phyloP scores from a whole-genome alignment of 2,113 vertebrate genomes.

The Hyla sarda region DNA sequence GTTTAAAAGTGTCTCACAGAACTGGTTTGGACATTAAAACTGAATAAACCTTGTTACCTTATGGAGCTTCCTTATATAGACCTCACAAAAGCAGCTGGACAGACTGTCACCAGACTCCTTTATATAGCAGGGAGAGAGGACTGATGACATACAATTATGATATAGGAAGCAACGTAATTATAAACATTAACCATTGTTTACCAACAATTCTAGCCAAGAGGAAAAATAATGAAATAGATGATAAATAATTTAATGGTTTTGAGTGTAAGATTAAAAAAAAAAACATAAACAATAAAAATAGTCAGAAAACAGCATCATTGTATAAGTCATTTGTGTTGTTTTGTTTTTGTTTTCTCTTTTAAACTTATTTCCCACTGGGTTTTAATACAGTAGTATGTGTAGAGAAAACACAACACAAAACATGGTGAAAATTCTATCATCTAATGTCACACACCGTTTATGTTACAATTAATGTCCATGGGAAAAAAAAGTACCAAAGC shows the following conservation, averaged over 20 bases:
- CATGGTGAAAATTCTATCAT: too few relatives aligned
- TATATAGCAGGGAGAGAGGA: not conserved
- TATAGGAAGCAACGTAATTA: slow-evolving; percentile 22
- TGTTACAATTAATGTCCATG: too few relatives aligned
- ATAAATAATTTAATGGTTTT: not conserved
- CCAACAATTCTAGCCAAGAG: not conserved
- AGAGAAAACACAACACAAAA: not conserved
- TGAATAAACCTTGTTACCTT: slow-evolving; percentile 50
- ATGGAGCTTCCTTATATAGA: slow-evolving; percentile 44
- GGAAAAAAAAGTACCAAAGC: too few relatives aligned
- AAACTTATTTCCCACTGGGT: not conserved
- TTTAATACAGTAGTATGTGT: not conserved
- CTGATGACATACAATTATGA: not conserved
- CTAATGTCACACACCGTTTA: too few relatives aligned
- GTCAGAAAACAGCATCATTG: too few relatives aligned
- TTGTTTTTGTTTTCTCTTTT: not conserved
- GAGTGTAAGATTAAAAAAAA: not conserved
- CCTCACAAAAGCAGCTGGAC: slow-evolving; percentile 48
- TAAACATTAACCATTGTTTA: slow-evolving; percentile 12
- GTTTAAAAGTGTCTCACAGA: slow-evolving; percentile 43
- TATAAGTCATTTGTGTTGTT: too few relatives aligned
- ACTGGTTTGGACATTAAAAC: slow-evolving; percentile 51
- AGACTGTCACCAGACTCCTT: slow-evolving; percentile 14
- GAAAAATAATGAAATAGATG: not conserved
- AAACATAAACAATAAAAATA: not conserved